Conservation (phyloP, 1,140 invertebrate genomes). For the Pseudomyrmex gracilis region DNA sequence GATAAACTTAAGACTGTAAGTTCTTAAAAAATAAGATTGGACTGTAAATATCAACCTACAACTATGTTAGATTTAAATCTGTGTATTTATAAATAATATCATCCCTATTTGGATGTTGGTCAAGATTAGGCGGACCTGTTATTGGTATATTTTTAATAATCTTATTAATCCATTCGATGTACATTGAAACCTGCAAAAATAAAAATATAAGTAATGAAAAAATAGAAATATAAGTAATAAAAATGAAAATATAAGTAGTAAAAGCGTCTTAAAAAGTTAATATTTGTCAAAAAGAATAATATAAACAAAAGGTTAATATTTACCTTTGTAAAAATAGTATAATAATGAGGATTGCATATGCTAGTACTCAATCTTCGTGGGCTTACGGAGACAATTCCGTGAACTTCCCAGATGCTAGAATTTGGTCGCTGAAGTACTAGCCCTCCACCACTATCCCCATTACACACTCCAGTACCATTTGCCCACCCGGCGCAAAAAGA, state of each 20-base stretch:
- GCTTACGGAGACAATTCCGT: slow-evolving; percentile 85
- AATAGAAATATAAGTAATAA: too few relatives aligned
- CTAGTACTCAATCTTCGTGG: slow-evolving; percentile 78
- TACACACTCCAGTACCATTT: slow-evolving; percentile 84
- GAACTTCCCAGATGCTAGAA: slow-evolving; percentile 78
- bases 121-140: slow-evolving; percentile 56
- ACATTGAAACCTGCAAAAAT: slow-evolving; percentile 69
- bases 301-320: slow-evolving; percentile 40
- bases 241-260: too few relatives aligned
- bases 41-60: neutral
- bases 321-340: slow-evolving; percentile 85
- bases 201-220: neutral
- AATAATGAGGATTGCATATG: slow-evolving; percentile 82
- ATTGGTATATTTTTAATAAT: slow-evolving; percentile 65
- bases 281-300: neutral
- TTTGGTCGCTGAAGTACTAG: slow-evolving; percentile 74
- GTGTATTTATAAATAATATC: slow-evolving; percentile 46
- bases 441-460: slow-evolving; percentile 85
- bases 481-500: slow-evolving; percentile 84
- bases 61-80: neutral
- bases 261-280: too few relatives aligned
- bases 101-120: slow-evolving; percentile 67
- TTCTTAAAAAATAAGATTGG: too few relatives aligned
- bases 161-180: slow-evolving; percentile 70
- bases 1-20: too few relatives aligned